Base-by-base conservation (phyloP, 2,113 vertebrate species). In the Rhinolophus sinicus region DNA sequence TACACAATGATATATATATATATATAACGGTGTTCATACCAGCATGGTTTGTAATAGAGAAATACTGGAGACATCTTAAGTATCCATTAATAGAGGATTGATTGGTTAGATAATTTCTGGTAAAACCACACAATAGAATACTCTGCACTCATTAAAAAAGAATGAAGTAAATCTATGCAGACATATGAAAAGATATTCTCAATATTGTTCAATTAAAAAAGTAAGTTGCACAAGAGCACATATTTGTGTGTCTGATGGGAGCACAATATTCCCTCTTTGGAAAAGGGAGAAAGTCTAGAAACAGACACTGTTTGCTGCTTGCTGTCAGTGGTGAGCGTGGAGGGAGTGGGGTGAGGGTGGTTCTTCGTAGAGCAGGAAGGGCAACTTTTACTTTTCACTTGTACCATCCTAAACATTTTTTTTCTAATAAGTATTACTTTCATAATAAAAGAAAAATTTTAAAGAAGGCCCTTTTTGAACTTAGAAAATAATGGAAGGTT, bases 401-500 rank as follows among this genome's bases (percentile, higher is more conserved):
- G 78, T 64, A 52, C 21, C 86, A 67, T 62, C 86, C 78, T 93
- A 67, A 73, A 70, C 83, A 84, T 96, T 95, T 88, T 81, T 81
- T 67, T 84, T 15, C 82, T 87, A 85, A 82, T 93, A 97, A 94
- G 80, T 75, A 89, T 82, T 72, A 76, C 94, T 94, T 97, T 96
- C 54, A 82, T 87, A 94, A 97, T 85, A 80, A 95, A 93, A 89
- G 81, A 77, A 90, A 94, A 93, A 85, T 60, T 6, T 87, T 93
- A 73, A 96, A 93, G 81, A 94, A 94, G 60, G 30, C 64, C 67
- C 77, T 95, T 94, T 96, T 69, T 94, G 93, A 97, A 97, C 97
- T 95, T 93, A 69, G 76, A 83, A 95, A 89, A 96, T 96, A 97
- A 96, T 62, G 11, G 97, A 87, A 76, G 64, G 38, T 73, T 93